A percentile compares a stretch with the other conserved stretches of the same genome.
These are phyloP conservation scores for Aporrectodea caliginosa DNA, from an alignment of 1,140 invertebrate species.

Conservation along the genomic window DNA sequence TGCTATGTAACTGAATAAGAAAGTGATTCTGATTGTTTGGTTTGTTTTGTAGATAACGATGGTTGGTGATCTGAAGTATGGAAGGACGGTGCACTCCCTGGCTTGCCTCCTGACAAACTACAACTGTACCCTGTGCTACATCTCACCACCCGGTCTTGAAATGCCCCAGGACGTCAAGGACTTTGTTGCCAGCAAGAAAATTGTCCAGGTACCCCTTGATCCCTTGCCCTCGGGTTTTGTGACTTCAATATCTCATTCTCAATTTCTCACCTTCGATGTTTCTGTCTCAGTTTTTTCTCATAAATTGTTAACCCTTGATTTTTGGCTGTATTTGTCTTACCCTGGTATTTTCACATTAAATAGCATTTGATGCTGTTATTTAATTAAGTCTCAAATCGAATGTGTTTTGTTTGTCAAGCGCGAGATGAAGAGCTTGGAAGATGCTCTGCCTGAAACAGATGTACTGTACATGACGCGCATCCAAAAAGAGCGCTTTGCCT, in stretches of 20 bases:
- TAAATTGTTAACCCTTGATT: no score
- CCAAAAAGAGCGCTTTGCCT: slow-evolving; percentile 85
- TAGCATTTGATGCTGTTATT: no score
- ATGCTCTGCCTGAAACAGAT: slow-evolving; percentile 85
- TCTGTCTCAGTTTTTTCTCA: no score
- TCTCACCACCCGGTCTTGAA: slow-evolving; percentile 74
- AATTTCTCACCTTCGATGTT: no score
- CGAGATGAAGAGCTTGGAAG: slow-evolving; percentile 69
- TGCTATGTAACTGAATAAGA: no score
- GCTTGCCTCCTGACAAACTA: slow-evolving; percentile 62
- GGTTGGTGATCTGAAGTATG: slow-evolving; percentile 94
- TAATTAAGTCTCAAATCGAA: no score
- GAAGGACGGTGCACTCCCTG: slow-evolving; percentile 95
- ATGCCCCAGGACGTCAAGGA: slow-evolving; percentile 85
- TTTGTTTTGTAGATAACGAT: slow-evolving; percentile 58
- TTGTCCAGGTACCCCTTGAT: slow-evolving; percentile 72
- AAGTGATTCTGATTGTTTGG: no score
- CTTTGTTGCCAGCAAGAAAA: slow-evolving; percentile 72
- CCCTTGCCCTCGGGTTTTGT: no score
- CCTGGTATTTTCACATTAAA: no score
- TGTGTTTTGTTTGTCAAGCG: no score
- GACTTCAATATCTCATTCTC: no score
- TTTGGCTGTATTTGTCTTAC: no score
- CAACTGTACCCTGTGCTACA: slow-evolving; percentile 66
- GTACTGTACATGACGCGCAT: slow-evolving; percentile 98